Percentiles rank a stretch among this genome's conserved stretches.
phyloP scores from a whole-genome alignment of 2,888 invertebrate species.

The Stomorhina lunata region DNA sequence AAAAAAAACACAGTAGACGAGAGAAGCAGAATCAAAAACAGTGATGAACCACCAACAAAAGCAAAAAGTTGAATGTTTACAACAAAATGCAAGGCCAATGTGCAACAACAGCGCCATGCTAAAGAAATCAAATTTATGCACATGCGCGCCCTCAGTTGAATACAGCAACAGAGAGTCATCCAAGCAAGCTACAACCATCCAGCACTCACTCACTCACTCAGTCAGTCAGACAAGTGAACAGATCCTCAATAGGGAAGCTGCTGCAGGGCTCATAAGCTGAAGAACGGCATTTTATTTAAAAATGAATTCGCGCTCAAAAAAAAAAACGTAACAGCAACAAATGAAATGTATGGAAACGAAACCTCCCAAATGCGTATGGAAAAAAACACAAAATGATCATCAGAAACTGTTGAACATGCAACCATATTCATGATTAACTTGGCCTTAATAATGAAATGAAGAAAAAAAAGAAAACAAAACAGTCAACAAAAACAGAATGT shows the following conservation, averaged over 20 bases:
- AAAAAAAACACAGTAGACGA: neutral
- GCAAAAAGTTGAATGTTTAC: conserved; percentile 56
- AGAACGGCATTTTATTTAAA: conserved; percentile 63
- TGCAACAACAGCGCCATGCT: conserved; percentile 25
- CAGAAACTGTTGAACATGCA: conserved; percentile 58
- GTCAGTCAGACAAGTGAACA: conserved; percentile 59
- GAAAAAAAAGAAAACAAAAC: conserved; percentile 44
- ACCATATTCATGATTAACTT: conserved; percentile 64
- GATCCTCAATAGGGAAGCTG: conserved; percentile 65
- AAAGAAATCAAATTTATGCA: conserved; percentile 62
- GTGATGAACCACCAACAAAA: conserved; percentile 60
- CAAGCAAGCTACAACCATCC: no score
- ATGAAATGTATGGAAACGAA: conserved; percentile 9
- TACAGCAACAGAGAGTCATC: no score
- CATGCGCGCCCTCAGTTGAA: conserved; percentile 52
- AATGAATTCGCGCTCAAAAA: conserved; percentile 13
- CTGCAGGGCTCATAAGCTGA: conserved; percentile 66
- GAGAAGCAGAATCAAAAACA: neutral
- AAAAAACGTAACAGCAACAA: neutral
- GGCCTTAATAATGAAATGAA: conserved; percentile 59
- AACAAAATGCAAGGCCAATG: conserved; percentile 58
- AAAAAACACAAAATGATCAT: conserved; percentile 44
- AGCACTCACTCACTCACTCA: conserved; percentile 27
- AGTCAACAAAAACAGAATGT: conserved; percentile 58
- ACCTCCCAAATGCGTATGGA: conserved; percentile 61